A percentile compares a stretch with the other conserved stretches of the same genome.
Evolutionary conservation across 2,888 invertebrate species (phyloP).

Genomic region (Rotaria macrura): DNA sequence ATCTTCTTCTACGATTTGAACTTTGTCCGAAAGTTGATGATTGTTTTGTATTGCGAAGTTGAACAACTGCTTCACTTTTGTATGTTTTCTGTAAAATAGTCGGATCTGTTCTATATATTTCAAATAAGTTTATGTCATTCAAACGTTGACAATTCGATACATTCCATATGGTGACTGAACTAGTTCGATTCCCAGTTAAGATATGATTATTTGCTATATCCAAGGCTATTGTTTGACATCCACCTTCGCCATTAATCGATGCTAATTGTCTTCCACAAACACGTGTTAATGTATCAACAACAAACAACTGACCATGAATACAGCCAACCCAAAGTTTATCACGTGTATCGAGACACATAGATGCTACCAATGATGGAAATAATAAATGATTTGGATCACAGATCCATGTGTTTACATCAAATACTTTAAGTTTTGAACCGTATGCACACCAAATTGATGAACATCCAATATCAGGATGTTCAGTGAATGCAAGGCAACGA

Average conservation of each 20-base stretch:
- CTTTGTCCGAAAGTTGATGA: not conserved
- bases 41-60: not conserved
- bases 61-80: not conserved
- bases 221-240: not conserved
- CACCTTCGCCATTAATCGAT: not conserved
- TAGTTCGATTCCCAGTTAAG: not conserved
- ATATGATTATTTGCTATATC: not conserved
- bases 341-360: not conserved
- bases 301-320: not conserved
- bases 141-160: not conserved
- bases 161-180: not conserved
- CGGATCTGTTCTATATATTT: not conserved
- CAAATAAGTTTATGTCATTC: not conserved
- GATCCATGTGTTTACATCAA: not conserved
- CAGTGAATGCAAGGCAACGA: not conserved
- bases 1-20: too few relatives aligned
- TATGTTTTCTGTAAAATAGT: not conserved
- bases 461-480: not conserved
- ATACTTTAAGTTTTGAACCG: not conserved
- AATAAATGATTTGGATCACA: not conserved
- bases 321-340: not conserved
- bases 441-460: not conserved
- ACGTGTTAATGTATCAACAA: constrained; percentile 2
- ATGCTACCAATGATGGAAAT: not conserved
- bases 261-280: not conserved